A percentile compares a stretch with the other conserved stretches of the same genome.
Conservation (phyloP, 2,113 vertebrate species). For the Prunella himalayana region DNA sequence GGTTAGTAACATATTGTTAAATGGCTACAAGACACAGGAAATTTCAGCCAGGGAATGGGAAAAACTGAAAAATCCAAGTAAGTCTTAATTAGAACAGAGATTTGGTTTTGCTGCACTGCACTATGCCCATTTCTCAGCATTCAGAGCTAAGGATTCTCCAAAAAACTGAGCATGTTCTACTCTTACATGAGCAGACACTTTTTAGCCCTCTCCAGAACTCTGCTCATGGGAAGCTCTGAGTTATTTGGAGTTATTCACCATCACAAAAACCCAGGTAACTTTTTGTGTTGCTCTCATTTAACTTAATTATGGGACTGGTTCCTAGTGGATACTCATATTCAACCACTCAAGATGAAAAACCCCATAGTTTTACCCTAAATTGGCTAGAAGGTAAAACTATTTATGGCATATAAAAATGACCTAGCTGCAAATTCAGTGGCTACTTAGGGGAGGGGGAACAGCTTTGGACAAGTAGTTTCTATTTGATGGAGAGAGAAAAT, state of each 20-base stretch:
- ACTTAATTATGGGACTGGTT: background rate
- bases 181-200: background rate
- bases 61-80: background rate
- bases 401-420: background rate
- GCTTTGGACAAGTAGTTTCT: background rate
- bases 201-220: background rate
- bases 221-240: background rate
- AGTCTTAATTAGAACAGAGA: background rate
- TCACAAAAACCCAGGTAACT: background rate
- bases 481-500: background rate
- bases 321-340: background rate
- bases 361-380: background rate
- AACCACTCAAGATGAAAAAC: background rate
- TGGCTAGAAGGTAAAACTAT: background rate
- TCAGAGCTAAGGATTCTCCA: background rate
- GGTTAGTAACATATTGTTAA: slow-evolving; percentile 41
- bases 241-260: background rate
- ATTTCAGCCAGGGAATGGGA: background rate
- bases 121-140: background rate
- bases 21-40: background rate
- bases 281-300: background rate
- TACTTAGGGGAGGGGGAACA: no score
- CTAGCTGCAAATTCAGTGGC: background rate
- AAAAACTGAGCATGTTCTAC: background rate
- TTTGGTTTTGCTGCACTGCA: background rate